Base-by-base conservation (phyloP, 2,113 vertebrate genomes). In the Nansenia antarctica region DNA sequence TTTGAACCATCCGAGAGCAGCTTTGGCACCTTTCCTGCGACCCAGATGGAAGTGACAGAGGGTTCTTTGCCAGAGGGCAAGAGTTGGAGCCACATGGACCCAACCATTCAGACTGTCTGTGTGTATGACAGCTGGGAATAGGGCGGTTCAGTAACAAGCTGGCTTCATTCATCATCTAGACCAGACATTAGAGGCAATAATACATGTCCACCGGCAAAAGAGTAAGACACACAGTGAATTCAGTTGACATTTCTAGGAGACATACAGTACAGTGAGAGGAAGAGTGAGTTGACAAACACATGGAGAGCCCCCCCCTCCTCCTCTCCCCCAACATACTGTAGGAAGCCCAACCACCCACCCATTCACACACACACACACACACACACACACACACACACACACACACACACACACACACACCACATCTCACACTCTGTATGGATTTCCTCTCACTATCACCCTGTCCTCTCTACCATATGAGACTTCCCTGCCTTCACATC, bases 361-460 rank as follows among this genome's bases (percentile, higher is more conserved):
- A 18, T 42, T 18, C 39, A 11, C 39, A 42, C 39, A 42, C 39
- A 15, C 39, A 42, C 39, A 42, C 3, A 5, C 15, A 4, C 5
- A 9, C 37, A 15, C 12, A 1, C 37, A 42, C 12, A 47, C 45
- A 47, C 15, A 47, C 45, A 55, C 26, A 29, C 53, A 57, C 53
- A 14, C 53, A 57, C 26, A 5, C 53, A 29, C 53, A 29, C 53
- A 15, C 24, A 55, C 53, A 52, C 53, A 55, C 53, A 27, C 35
- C 35, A 37, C 27, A 22, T 18, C 45, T 37, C 45, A 49, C 54
- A 52, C 30, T 47, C 31, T 9, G n/a, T 1, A 32, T 22, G 59
- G 67, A 60, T 82, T 84, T 63, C 79, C 69, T 76, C 70, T 84
- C 70, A 72, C 37, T 76, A 65, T 53, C 80, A 69, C 65, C 4